phyloP scores from a whole-genome alignment of 1,140 invertebrate genomes.

The Musca domestica region DNA sequence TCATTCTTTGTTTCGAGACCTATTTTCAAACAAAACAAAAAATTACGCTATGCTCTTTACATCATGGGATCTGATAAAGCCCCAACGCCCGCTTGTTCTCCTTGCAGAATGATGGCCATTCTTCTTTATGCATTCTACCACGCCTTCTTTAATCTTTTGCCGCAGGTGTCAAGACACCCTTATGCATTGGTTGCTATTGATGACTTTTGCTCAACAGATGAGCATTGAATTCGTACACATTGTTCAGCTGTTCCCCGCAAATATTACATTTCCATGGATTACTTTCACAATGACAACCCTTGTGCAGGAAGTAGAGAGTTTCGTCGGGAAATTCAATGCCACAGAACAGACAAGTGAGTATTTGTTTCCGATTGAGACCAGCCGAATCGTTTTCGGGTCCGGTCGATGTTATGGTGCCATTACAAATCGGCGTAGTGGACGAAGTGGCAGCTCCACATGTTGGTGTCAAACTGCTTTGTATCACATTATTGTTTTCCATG shows the following conservation, averaged over 20 bases:
- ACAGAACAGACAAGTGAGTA: slow-evolving; percentile 81
- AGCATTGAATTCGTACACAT: slow-evolving; percentile 95
- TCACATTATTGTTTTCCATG: slow-evolving; percentile 46
- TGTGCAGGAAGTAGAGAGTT: slow-evolving; percentile 94
- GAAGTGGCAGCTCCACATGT: slow-evolving; percentile 16
- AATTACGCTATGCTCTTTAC: neutral
- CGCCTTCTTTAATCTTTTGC: slow-evolving; percentile 5
- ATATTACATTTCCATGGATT: slow-evolving; percentile 98
- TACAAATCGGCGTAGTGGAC: slow-evolving; percentile 56
- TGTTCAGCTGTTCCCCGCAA: slow-evolving; percentile 88
- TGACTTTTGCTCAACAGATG: slow-evolving; percentile 92
- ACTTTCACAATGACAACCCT: slow-evolving; percentile 93
- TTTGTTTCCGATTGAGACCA: slow-evolving; percentile 55
- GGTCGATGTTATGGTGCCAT: slow-evolving; percentile 66
- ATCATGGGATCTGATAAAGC: neutral
- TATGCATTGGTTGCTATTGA: slow-evolving; percentile 61
- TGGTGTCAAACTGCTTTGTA: slow-evolving; percentile 26
- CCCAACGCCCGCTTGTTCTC: neutral
- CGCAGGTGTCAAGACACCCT: neutral
- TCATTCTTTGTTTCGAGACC: neutral
- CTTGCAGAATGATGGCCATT: neutral
- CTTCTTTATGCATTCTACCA: neutral
- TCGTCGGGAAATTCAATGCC: slow-evolving; percentile 93
- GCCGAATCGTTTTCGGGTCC: slow-evolving; percentile 57
- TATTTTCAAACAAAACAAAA: neutral